phyloP scores from a whole-genome alignment of 2,888 invertebrate genomes.

The Parochlus steinenii region DNA sequence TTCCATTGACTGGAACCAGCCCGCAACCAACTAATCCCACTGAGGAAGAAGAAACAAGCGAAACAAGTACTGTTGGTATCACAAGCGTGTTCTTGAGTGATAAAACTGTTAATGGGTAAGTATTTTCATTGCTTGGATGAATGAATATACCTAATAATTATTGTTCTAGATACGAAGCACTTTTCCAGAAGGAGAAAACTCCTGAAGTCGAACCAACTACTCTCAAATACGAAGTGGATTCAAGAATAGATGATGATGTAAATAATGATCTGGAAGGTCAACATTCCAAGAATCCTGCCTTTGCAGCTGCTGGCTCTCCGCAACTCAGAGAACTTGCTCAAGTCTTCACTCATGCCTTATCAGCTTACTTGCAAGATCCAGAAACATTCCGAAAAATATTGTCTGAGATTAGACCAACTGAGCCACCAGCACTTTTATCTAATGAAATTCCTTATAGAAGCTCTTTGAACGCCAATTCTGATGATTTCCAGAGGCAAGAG shows the following conservation, averaged over 20 bases:
- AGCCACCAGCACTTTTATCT: constrained; percentile 40
- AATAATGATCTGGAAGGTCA: constrained; percentile 38
- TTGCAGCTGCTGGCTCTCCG: constrained; percentile 34
- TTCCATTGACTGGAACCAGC: constrained; percentile 13
- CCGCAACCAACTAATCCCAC: constrained; percentile 18
- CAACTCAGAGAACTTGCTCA: constrained; percentile 63
- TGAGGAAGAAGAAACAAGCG: constrained; percentile 19
- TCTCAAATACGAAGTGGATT: constrained; percentile 5
- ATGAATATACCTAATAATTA: too few species aligned
- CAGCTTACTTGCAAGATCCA: constrained; percentile 68
- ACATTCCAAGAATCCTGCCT: constrained; percentile 45
- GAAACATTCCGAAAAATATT: constrained; percentile 61
- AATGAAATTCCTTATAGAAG: constrained; percentile 20
- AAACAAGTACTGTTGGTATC: constrained; percentile 33
- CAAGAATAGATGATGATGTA: constrained; percentile 16
- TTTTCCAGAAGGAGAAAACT: constrained; percentile 9
- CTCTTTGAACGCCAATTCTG: constrained; percentile 14
- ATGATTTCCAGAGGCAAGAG: constrained; percentile 17
- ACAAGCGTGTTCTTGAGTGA: constrained; percentile 46
- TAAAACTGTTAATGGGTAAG: constrained; percentile 48
- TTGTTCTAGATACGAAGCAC: constrained; percentile 6
- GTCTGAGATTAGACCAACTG: constrained; percentile 62
- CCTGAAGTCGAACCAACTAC: constrained; percentile 15
- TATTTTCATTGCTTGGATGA: too few species aligned
- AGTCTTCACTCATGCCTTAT: constrained; percentile 68